Base-by-base conservation (phyloP, 2,797 vertebrate species). In the Sebastes goodei region DNA sequence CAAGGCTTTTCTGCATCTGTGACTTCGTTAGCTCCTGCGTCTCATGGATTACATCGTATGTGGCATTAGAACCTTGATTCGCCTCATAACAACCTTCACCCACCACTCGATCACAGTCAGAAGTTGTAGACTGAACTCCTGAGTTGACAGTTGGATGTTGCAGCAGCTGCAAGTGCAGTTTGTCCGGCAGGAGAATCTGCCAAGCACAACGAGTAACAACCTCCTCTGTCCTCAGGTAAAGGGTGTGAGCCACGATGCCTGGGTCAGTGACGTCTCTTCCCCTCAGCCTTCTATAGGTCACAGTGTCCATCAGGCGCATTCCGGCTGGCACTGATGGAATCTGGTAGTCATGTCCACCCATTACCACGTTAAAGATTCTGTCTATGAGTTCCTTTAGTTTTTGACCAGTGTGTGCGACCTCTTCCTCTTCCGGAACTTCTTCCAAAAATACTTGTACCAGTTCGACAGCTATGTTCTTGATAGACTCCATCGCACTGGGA, bases 151-250 rank as follows among this genome's bases (percentile, higher is more conserved):
- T 46, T 46, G 38, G 38, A 46, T 15, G 38, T 46, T 46, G 38
- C 32, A 15, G 5, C 33, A n/a, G n/a, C 20, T 21, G 20, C 9
- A n/a, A 53, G 57, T 60, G 27, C 17, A 60, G 15, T 30, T 60
- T 27, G 38, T 10, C 57, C 66, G 62, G 38, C 15, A 77, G 17
- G 30, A 55, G 29, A 69, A 35, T 17, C 27, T 77, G 42, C 17
- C 21, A 1, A 55, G 23, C 56, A 55, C 74, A 61, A 20, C 46
- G 66, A 38, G 21, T 3, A 21, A 77, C 46, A 38, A 77, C 8
- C 46, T 77, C 74, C 21, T 62, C 74, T 61, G 66, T 77, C 57
- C 57, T 69, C 74, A 77, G 15, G 23, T 77, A 62, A 38, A 77
- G 42, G 12, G 10, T 4, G 1, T 38, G 66, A 38, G 17, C 8